Percentiles rank a stretch among this genome's conserved stretches.
Conservation (phyloP, 1,140 invertebrate species). For the Atta texana region DNA sequence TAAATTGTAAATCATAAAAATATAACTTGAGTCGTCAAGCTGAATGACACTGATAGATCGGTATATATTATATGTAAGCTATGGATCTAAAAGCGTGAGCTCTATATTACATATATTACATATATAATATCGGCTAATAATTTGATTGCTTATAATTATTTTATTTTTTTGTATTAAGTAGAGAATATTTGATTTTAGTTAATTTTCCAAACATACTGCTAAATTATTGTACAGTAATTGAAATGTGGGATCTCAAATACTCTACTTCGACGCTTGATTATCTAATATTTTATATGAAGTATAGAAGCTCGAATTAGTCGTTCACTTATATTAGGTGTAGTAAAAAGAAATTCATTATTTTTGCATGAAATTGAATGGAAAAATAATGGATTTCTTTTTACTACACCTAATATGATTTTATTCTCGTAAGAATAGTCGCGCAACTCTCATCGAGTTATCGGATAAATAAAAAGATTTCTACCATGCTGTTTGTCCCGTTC, state of each 20-base stretch:
- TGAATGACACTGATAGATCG: background rate
- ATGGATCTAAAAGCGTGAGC: background rate
- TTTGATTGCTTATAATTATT: background rate
- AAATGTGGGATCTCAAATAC: background rate
- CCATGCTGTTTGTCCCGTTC: slow-evolving; percentile 2
- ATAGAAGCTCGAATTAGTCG: background rate
- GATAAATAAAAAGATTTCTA: slow-evolving; percentile 63
- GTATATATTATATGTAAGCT: background rate
- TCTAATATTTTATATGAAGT: background rate
- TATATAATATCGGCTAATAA: background rate
- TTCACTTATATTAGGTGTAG: background rate
- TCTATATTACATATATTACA: background rate
- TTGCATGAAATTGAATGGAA: too few relatives aligned
- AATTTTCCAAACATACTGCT: background rate
- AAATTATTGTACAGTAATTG: slow-evolving; percentile 4
- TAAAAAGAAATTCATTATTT: too few relatives aligned
- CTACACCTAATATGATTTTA: slow-evolving; percentile 24
- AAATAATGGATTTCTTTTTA: too few relatives aligned
- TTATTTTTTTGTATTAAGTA: background rate
- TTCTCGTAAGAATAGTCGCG: slow-evolving; percentile 20
- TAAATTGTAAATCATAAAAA: too few relatives aligned
- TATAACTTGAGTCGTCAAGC: background rate
- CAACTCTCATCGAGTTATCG: slow-evolving; percentile 63
- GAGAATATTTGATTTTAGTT: background rate
- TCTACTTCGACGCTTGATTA: background rate